Evolutionary conservation across 2,797 vertebrate species (phyloP).

Genomic region (Nyctalus aviator): DNA sequence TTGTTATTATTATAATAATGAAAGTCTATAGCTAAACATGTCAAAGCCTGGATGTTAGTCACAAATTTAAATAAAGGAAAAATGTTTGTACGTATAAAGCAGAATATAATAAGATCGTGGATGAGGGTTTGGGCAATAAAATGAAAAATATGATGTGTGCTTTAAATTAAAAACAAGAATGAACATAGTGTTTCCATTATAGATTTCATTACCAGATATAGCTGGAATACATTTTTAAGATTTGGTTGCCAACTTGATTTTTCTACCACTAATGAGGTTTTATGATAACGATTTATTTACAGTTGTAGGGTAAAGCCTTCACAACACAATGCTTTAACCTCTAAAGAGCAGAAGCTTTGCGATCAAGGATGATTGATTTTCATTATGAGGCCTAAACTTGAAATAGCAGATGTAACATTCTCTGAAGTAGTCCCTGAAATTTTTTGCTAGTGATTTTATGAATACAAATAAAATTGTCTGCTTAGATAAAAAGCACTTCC

Average conservation of each 20-base stretch:
- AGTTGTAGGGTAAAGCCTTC: neutral
- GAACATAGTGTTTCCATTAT: slow-evolving; percentile 3
- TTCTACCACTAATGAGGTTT: neutral
- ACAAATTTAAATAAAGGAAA: slow-evolving; percentile 67
- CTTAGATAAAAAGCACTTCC: neutral
- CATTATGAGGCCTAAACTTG: slow-evolving; percentile 4
- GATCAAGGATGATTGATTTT: slow-evolving; percentile 31
- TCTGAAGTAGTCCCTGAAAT: slow-evolving; percentile 22
- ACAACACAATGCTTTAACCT: neutral
- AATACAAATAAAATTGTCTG: slow-evolving; percentile 30
- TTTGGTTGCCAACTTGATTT: slow-evolving; percentile 39
- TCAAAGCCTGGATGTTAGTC: slow-evolving; percentile 44
- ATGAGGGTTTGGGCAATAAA: slow-evolving; percentile 55
- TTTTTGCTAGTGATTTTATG: slow-evolving; percentile 39
- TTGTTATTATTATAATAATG: slow-evolving; percentile 28
- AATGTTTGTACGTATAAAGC: slow-evolving; percentile 49
- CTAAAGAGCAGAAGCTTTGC: neutral
- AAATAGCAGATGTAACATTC: neutral
- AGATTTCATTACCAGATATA: slow-evolving; percentile 31
- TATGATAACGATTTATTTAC: slow-evolving; percentile 54
- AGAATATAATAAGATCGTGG: slow-evolving; percentile 16
- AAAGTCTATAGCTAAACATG: slow-evolving; percentile 55
- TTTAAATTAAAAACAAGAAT: slow-evolving; percentile 70
- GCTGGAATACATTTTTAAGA: slow-evolving; percentile 21
- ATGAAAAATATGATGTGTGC: slow-evolving; percentile 12